Evolutionary conservation across 2,113 vertebrate species (phyloP).

Genomic region (Aspiorhynchus laticeps): DNA sequence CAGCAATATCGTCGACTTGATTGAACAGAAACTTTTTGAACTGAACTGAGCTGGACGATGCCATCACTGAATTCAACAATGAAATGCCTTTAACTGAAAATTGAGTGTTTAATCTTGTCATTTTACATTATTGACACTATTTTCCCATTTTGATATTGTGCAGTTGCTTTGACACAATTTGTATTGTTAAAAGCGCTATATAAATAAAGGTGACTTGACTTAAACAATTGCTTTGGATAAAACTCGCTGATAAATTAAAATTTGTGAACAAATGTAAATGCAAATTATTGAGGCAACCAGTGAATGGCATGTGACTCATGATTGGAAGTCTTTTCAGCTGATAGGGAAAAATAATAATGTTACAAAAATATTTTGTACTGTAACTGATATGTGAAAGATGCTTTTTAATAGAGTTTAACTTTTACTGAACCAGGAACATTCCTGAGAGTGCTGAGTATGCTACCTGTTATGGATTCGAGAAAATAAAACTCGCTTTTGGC

Average conservation of each 20-base stretch:
- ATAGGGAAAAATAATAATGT: background rate
- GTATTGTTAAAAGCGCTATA: too few relatives aligned
- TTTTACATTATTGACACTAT: too few relatives aligned
- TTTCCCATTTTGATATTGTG: too few relatives aligned
- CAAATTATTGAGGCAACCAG: background rate
- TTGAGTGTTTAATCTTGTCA: too few relatives aligned
- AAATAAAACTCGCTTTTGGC: background rate
- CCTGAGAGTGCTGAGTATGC: background rate
- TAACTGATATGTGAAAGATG: background rate
- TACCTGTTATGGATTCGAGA: background rate
- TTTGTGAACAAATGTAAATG: background rate
- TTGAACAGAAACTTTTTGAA: too few relatives aligned
- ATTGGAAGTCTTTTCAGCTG: background rate
- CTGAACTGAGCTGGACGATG: too few relatives aligned
- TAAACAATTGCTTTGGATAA: background rate
- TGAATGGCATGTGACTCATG: background rate
- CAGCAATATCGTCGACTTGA: too few relatives aligned
- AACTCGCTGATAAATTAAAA: too few relatives aligned
- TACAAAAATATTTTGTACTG: background rate
- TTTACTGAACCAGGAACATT: background rate
- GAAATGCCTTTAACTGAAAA: too few relatives aligned
- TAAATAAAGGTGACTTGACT: too few relatives aligned
- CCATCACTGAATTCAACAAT: too few relatives aligned
- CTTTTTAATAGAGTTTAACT: background rate
- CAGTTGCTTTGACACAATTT: too few relatives aligned